Percentiles rank a stretch among this genome's conserved stretches.
Conservation (phyloP, 2,797 vertebrate species). For the Hozukius guyotensis region DNA sequence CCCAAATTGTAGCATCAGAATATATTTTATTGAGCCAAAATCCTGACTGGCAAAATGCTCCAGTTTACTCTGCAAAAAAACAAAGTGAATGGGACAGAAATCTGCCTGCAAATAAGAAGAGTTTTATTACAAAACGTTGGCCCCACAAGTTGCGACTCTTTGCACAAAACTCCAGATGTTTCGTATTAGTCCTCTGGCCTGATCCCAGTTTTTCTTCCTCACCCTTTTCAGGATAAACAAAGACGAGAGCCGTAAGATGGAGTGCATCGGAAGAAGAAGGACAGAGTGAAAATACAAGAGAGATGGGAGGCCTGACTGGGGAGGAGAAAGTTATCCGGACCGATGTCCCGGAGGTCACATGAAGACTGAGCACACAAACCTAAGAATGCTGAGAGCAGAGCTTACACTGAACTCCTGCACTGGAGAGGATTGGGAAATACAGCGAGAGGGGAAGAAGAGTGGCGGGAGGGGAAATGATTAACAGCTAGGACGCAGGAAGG, state of each 20-base stretch:
- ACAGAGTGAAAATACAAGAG: slow-evolving; percentile 17
- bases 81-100: background rate
- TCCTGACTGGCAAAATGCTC: background rate
- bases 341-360: slow-evolving; percentile 36
- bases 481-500: background rate
- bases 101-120: background rate
- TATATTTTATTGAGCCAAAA: background rate
- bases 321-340: slow-evolving; percentile 18
- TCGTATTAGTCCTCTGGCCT: slow-evolving; percentile 53
- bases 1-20: background rate
- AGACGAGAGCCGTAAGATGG: slow-evolving; percentile 61
- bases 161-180: slow-evolving; percentile 67
- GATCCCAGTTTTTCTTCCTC: slow-evolving; percentile 36
- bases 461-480: background rate
- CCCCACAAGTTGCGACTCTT: slow-evolving; percentile 12
- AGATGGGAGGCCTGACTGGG: background rate
- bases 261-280: slow-evolving; percentile 60
- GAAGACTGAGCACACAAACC: background rate
- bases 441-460: background rate
- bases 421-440: slow-evolving; percentile 36
- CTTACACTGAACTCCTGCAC: slow-evolving; percentile 42
- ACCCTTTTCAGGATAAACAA: slow-evolving; percentile 70
- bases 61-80: slow-evolving; percentile 8
- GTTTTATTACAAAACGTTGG: background rate
- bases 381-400: slow-evolving; percentile 36